These are phyloP conservation scores for Danaus chrysippus DNA, from an alignment of 2,888 invertebrate genomes.

Conservation along the genomic window DNA sequence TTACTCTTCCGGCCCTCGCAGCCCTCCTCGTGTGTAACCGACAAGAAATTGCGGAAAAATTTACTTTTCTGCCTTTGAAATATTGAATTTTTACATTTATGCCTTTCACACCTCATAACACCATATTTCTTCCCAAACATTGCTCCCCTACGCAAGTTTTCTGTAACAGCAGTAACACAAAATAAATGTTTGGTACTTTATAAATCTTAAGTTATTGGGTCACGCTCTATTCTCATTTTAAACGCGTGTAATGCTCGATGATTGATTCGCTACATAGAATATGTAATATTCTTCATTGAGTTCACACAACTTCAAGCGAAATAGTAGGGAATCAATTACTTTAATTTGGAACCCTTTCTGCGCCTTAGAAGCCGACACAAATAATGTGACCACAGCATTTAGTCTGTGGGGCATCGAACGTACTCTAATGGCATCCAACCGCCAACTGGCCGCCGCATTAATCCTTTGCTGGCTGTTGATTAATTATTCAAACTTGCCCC, in stretches of 20 bases:
- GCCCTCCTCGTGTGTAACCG: conserved; percentile 54
- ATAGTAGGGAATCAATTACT: conserved; percentile 34
- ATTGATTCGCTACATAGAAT: neutral
- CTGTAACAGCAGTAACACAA: conserved; percentile 70
- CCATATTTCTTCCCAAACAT: conserved; percentile 70
- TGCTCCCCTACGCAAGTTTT: conserved; percentile 66
- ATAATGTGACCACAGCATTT: conserved; percentile 71
- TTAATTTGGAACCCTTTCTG: conserved; percentile 42
- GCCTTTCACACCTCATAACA: conserved; percentile 78
- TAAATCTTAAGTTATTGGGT: conserved; percentile 48
- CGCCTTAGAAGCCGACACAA: conserved; percentile 46
- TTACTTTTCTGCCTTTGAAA: conserved; percentile 63
- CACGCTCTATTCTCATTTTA: neutral
- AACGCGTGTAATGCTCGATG: neutral
- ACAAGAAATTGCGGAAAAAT: conserved; percentile 64
- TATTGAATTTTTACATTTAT: conserved; percentile 79
- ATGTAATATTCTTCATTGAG: neutral
- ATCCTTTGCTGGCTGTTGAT: conserved; percentile 76
- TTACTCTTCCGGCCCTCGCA: conserved; percentile 37
- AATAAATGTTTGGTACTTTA: conserved; percentile 76
- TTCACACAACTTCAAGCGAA: conserved; percentile 24
- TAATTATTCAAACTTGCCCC: conserved; percentile 75
- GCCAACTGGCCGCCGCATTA: conserved; percentile 76
- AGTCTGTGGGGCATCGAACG: conserved; percentile 66
- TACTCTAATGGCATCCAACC: conserved; percentile 74